A percentile compares a stretch with the other conserved stretches of the same genome.
These are phyloP conservation scores for Panagrolaimus sp. DNA, from an alignment of 1,140 invertebrate genomes.

Conservation along the genomic window DNA sequence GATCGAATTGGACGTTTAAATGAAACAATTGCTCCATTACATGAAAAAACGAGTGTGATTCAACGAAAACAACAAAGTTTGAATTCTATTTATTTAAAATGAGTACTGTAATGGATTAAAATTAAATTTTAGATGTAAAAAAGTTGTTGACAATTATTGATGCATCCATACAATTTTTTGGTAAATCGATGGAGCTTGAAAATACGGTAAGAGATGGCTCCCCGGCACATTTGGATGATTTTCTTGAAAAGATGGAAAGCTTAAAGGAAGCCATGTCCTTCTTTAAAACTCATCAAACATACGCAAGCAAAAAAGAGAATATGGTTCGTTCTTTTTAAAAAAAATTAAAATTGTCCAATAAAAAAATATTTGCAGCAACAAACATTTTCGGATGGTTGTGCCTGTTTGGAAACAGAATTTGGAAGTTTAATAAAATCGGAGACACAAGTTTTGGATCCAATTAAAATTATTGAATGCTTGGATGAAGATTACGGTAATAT, in stretches of 20 bases:
- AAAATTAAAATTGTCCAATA: not conserved
- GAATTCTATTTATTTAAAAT: slow-evolving; percentile 10
- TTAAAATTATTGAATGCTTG: slow-evolving; percentile 44
- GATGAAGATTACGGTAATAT: slow-evolving; percentile 53
- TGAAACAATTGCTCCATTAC: slow-evolving; percentile 47
- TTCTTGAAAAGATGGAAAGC: slow-evolving; percentile 56
- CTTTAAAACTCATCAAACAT: slow-evolving; percentile 52
- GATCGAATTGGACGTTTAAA: slow-evolving; percentile 42
- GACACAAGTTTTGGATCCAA: slow-evolving; percentile 39
- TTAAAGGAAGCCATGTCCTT: slow-evolving; percentile 55
- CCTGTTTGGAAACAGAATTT: slow-evolving; percentile 53
- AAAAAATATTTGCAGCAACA: slow-evolving; percentile 13
- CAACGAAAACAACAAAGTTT: slow-evolving; percentile 57
- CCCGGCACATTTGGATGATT: slow-evolving; percentile 41
- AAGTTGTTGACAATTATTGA: slow-evolving; percentile 56
- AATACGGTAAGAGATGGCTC: slow-evolving; percentile 41
- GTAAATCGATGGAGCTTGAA: slow-evolving; percentile 53
- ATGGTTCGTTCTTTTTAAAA: slow-evolving; percentile 45
- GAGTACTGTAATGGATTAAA: not conserved
- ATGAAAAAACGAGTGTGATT: slow-evolving; percentile 46
- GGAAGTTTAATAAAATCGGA: slow-evolving; percentile 40
- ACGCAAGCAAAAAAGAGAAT: slow-evolving; percentile 49
- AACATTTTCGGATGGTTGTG: slow-evolving; percentile 51
- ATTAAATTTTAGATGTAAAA: slow-evolving; percentile 51
- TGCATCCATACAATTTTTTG: slow-evolving; percentile 59